phyloP scores from a whole-genome alignment of 1,140 invertebrate species.

The Galendromus occidentalis region DNA sequence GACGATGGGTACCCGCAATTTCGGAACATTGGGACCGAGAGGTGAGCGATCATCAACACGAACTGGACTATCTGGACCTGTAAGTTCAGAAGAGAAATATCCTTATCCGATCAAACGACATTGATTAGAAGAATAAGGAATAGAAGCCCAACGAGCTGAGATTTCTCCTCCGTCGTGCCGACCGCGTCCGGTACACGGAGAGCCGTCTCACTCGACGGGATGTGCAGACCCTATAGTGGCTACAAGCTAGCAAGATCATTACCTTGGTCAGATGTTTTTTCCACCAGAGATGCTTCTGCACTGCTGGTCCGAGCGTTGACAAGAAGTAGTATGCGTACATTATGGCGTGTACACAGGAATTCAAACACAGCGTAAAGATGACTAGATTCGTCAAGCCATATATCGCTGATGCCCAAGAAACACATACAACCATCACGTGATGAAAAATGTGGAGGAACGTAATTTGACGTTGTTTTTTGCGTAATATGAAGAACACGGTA shows the following conservation, averaged over 20 bases:
- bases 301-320: constrained; percentile 32
- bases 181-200: no score
- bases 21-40: not conserved
- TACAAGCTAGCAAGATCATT: no score
- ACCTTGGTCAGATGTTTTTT: constrained; percentile 36
- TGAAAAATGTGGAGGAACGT: constrained; percentile 32
- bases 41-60: not conserved
- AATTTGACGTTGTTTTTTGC: constrained; percentile 31
- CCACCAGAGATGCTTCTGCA: constrained; percentile 38
- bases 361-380: constrained; percentile 23
- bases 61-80: constrained; percentile 1
- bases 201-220: no score
- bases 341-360: constrained; percentile 37
- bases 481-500: constrained; percentile 30
- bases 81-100: no score
- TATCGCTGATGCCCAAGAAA: not conserved
- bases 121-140: no score
- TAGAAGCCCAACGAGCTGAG: no score
- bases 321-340: constrained; percentile 39
- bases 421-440: constrained; percentile 26
- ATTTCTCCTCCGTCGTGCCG: no score
- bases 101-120: no score
- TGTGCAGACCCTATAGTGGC: no score
- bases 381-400: not conserved
- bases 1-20: not conserved